Conservation (phyloP, 1,140 invertebrate genomes). For the Araneus ventricosus region DNA sequence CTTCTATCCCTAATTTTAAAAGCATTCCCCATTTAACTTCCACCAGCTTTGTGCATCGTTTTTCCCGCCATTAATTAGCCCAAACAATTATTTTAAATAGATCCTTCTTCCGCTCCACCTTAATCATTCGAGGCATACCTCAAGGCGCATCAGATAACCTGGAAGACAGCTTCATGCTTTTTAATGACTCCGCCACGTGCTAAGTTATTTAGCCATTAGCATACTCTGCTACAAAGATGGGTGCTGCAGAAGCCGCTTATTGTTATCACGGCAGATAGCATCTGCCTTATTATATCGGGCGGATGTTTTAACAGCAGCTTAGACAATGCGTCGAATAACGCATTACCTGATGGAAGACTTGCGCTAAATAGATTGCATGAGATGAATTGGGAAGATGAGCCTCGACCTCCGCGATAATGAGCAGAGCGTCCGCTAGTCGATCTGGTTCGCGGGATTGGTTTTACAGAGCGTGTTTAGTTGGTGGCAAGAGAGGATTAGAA, state of each 20-base stretch:
- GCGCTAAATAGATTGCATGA: constrained; percentile 1
- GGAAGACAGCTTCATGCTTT: neutral
- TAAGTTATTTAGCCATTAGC: constrained; percentile 10
- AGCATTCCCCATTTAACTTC: no score
- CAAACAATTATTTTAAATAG: neutral
- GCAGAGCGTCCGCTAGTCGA: neutral
- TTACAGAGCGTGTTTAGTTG: neutral
- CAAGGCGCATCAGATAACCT: neutral
- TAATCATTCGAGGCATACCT: neutral
- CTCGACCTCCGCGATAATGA: neutral
- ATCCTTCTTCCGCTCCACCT: neutral
- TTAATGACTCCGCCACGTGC: constrained; percentile 3
- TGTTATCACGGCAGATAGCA: neutral
- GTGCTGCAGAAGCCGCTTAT: neutral
- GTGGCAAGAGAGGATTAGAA: neutral
- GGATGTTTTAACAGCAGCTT: neutral
- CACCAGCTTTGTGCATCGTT: no score
- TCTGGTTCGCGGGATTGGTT: neutral
- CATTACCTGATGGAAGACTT: neutral
- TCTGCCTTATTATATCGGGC: neutral
- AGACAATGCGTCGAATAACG: neutral
- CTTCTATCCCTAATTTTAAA: no score
- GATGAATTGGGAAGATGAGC: neutral
- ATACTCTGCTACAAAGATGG: neutral
- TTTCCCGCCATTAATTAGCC: neutral